Conservation (phyloP, 2,797 vertebrate species). For the Argentina silus region DNA sequence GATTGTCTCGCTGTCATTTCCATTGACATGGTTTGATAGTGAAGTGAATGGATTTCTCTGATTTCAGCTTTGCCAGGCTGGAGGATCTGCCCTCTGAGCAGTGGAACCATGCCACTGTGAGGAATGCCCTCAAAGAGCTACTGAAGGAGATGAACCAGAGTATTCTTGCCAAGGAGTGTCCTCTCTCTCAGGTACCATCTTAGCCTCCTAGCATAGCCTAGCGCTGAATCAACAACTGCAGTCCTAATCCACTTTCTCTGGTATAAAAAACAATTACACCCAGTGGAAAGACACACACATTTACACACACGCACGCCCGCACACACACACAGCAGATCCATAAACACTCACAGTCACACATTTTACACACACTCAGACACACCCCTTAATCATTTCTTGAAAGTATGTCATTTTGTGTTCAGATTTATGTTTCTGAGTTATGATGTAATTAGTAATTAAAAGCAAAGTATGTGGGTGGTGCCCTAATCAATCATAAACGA, state of each 20-base stretch:
- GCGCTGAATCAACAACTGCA: neutral
- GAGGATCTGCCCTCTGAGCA: conserved; percentile 96
- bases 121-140: conserved; percentile 95
- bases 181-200: conserved; percentile 90
- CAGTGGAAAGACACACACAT: conserved; percentile 3
- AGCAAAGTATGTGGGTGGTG: conserved; percentile 66
- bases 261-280: too few relatives aligned
- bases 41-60: conserved; percentile 36
- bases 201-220: neutral
- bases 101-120: conserved; percentile 96
- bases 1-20: conserved; percentile 4
- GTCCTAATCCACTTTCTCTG: too few relatives aligned
- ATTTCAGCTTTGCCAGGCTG: conserved; percentile 87
- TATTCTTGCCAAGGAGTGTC: conserved; percentile 95
- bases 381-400: conserved; percentile 61
- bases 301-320: neutral
- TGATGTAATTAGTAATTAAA: conserved; percentile 72
- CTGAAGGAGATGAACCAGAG: conserved; percentile 97
- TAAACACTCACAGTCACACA: conserved; percentile 54
- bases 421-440: conserved; percentile 68
- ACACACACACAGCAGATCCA: conserved; percentile 26
- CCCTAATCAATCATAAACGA: conserved; percentile 40
- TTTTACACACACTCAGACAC: conserved; percentile 49
- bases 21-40: too few relatives aligned
- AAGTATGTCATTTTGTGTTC: conserved; percentile 62